Evolutionary conservation across 2,888 invertebrate species (phyloP).

Genomic region (Drosophila leonis): DNA sequence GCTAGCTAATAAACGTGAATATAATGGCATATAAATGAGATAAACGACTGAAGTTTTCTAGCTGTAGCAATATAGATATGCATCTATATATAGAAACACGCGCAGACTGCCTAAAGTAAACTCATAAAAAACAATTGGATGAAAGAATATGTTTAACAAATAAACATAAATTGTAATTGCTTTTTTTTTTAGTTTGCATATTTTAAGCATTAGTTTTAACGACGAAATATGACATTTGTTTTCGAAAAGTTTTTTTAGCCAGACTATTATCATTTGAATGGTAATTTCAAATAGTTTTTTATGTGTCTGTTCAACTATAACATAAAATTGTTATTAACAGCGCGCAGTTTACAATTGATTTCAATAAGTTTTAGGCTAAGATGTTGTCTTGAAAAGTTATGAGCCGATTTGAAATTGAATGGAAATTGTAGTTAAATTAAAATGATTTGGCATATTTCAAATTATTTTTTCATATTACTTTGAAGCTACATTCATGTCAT

Average conservation of each 20-base stretch:
- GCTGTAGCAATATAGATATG: background rate
- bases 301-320: background rate
- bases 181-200: slow-evolving; percentile 9
- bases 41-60: slow-evolving; percentile 28
- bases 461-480: background rate
- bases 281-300: background rate
- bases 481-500: too few relatives aligned
- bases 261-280: background rate
- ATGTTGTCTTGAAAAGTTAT: background rate
- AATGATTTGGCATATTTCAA: background rate
- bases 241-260: background rate
- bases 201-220: slow-evolving; percentile 6
- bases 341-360: background rate
- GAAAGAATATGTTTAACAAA: background rate
- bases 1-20: slow-evolving; percentile 56
- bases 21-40: slow-evolving; percentile 47
- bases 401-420: background rate
- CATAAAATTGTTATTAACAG: background rate
- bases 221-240: background rate
- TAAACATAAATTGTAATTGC: background rate
- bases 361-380: background rate
- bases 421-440: background rate
- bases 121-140: slow-evolving; percentile 28
- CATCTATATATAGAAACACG: slow-evolving; percentile 3
- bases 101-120: background rate